phyloP scores from a whole-genome alignment of 1,140 invertebrate genomes.

The Nasonia giraulti region DNA sequence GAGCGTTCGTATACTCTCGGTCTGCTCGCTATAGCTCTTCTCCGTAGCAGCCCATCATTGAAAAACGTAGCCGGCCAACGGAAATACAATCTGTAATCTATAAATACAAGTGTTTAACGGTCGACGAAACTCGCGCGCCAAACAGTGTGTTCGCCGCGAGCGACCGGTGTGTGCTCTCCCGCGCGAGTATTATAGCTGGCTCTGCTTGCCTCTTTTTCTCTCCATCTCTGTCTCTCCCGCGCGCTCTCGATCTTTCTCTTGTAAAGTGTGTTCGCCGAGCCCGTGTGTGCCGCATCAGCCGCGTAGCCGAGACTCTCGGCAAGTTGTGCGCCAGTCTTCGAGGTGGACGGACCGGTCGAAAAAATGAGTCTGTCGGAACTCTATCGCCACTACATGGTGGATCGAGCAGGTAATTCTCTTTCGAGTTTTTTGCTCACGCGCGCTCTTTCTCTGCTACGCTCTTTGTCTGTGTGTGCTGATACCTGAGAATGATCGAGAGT shows the following conservation, averaged over 20 bases:
- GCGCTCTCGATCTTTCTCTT: background rate
- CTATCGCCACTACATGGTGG: slow-evolving; percentile 45
- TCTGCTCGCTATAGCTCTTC: background rate
- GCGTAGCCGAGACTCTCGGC: background rate
- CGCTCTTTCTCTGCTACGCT: background rate
- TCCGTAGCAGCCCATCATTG: background rate
- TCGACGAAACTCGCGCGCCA: slow-evolving; percentile 6
- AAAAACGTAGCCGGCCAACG: slow-evolving; percentile 2
- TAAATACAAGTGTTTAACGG: slow-evolving; percentile 48
- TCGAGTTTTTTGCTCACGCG: background rate
- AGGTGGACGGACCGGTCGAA: background rate
- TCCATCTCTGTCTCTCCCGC: background rate
- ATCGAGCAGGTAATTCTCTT: slow-evolving; percentile 49
- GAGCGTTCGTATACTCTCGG: background rate
- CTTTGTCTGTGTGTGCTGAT: background rate
- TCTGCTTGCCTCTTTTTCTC: background rate
- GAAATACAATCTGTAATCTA: slow-evolving; percentile 46
- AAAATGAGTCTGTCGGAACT: slow-evolving; percentile 43
- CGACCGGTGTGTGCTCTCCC: background rate
- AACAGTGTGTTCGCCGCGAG: slow-evolving; percentile 17
- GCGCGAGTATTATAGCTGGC: slow-evolving; percentile 1
- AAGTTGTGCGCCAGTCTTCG: background rate
- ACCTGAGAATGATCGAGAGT: background rate
- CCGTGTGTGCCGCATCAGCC: background rate
- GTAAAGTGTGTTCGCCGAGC: slow-evolving; percentile 6